These are phyloP conservation scores for Chanos chanos DNA, from an alignment of 2,797 vertebrate species.

Conservation along the genomic window DNA sequence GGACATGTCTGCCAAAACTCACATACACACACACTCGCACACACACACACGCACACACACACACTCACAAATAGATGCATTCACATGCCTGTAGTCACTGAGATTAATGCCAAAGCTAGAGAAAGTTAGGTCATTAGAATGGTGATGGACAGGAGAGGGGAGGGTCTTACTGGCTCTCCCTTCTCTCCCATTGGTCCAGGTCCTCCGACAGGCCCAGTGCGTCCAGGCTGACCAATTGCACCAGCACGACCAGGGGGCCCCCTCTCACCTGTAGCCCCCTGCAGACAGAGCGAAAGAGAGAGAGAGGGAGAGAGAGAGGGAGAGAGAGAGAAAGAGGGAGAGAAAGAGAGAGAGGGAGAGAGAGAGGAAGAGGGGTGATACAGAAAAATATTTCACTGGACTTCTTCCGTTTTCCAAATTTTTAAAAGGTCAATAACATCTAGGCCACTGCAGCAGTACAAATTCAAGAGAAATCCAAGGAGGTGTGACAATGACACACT, in stretches of 20 bases:
- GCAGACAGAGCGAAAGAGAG: neutral
- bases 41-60: neutral
- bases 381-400: too few species aligned
- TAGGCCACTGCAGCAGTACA: too few species aligned
- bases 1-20: too few species aligned
- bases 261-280: slow-evolving; percentile 89
- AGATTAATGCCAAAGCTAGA: too few species aligned
- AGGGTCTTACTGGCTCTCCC: slow-evolving; percentile 84
- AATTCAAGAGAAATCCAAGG: neutral
- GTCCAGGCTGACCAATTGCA: slow-evolving; percentile 89
- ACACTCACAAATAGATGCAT: neutral
- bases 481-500: slow-evolving; percentile 52
- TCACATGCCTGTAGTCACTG: neutral
- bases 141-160: neutral
- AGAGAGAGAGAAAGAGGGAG: neutral
- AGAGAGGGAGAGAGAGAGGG: neutral
- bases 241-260: slow-evolving; percentile 88
- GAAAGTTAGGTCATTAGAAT: neutral
- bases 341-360: neutral
- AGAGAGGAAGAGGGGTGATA: neutral
- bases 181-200: slow-evolving; percentile 92
- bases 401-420: too few species aligned
- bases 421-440: too few species aligned
- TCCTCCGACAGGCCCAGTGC: slow-evolving; percentile 85
- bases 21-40: slow-evolving; percentile 5